Base-by-base conservation (phyloP, 2,888 invertebrate genomes). In the Parnassius orleans region DNA sequence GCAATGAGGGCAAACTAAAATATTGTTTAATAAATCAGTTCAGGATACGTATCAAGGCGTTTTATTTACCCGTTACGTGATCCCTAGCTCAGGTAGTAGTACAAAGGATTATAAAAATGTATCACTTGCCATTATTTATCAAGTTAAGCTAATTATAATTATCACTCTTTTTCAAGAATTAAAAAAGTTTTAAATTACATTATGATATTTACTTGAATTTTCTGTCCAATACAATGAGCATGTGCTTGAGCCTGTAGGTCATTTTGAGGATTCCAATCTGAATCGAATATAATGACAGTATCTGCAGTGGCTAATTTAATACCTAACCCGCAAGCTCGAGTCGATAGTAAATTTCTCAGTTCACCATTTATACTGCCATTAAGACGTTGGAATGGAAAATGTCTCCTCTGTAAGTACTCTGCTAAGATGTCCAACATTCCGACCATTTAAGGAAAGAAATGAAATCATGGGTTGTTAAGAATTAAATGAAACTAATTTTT, bases 391-490 rank as follows among this genome's bases (percentile, higher is more conserved):
- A 98, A 99, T 10, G 97, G 95, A 83, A 99, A 99, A 85, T 98
- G 97, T 61, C 98, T 92, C 73, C 97, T 94, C 87, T 98, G 97
- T 72, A 99, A 93, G 87, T 99, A 99, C 84, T 99, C 99, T 5
- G 97, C 97, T 60, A 99, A 92, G 73, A 99, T 97, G 80, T 99
- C 99, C 76, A 99, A 93, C 98, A 99, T 98, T 78, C 98, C 94
- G 56, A 99, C 99, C 99, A 99, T 99, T 91, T 99, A 99, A 44
- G 99, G 99, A 87, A 99, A 99, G n/a, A n/a, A n/a, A n/a, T n/a
- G n/a, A n/a, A n/a, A n/a, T n/a, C n/a, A n/a, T n/a, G n/a, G n/a
- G n/a, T n/a, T n/a, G n/a, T n/a, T n/a, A n/a, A n/a, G n/a, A n/a
- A n/a, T n/a, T n/a, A n/a, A n/a, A n/a, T n/a, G n/a, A n/a, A n/a